phyloP scores from a whole-genome alignment of 1,140 invertebrate species.

The Coptotermes formosanus region DNA sequence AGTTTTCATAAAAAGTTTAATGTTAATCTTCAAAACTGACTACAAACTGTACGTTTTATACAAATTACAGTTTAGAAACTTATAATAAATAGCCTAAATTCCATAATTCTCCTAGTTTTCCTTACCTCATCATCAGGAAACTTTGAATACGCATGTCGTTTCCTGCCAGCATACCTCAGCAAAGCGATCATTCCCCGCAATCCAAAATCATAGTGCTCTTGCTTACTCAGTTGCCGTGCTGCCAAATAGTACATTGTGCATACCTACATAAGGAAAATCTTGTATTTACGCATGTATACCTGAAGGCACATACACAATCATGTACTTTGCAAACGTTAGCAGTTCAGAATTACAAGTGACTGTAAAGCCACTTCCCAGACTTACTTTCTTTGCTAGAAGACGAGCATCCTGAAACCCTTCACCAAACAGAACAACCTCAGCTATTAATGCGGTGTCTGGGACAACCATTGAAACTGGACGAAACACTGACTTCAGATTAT shows the following conservation, averaged over 20 bases:
- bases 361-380: neutral
- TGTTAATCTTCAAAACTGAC: too few species aligned
- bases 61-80: too few species aligned
- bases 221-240: constrained; percentile 72
- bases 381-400: constrained; percentile 55
- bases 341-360: neutral
- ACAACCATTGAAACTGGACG: constrained; percentile 94
- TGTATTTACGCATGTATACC: neutral
- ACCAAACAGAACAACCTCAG: constrained; percentile 84
- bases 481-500: constrained; percentile 91
- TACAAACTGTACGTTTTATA: too few species aligned
- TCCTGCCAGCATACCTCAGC: constrained; percentile 77
- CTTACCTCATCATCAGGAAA: constrained; percentile 74
- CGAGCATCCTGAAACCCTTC: constrained; percentile 82
- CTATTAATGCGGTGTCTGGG: constrained; percentile 84
- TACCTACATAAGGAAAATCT: constrained; percentile 47
- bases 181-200: constrained; percentile 79
- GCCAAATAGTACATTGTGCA: constrained; percentile 70
- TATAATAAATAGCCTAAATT: too few species aligned
- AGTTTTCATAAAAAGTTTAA: too few species aligned
- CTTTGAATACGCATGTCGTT: constrained; percentile 66
- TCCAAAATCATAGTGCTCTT: constrained; percentile 86
- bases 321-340: neutral
- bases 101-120: neutral
- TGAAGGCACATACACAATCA: neutral